Evolutionary conservation across 2,888 invertebrate genomes (phyloP).

Genomic region (Acanthosoma haemorrhoidale): DNA sequence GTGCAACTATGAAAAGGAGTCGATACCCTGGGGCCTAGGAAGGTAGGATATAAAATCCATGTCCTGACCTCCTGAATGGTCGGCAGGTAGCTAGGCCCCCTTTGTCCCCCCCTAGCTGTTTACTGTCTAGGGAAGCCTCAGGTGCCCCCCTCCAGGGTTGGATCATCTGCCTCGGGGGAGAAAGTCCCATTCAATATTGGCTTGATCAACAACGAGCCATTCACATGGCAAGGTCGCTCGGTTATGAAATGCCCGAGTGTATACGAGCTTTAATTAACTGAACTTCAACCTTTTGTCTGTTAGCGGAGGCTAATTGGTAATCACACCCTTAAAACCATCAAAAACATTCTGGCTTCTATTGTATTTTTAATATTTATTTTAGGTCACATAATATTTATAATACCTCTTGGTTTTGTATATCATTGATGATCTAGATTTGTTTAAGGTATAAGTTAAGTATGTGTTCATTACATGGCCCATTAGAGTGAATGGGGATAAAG

Average conservation of each 20-base stretch:
- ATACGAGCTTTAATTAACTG: background rate
- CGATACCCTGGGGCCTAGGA: slow-evolving; percentile 8
- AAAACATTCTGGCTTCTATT: background rate
- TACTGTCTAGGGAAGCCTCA: slow-evolving; percentile 13
- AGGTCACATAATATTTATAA: no score
- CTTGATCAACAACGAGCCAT: background rate
- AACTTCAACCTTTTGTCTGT: background rate
- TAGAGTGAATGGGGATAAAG: no score
- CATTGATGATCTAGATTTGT: no score
- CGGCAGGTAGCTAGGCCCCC: background rate
- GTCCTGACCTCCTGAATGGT: slow-evolving; percentile 11
- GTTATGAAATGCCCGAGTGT: background rate
- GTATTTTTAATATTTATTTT: no score
- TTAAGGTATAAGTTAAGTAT: no score
- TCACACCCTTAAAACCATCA: background rate
- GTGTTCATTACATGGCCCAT: no score
- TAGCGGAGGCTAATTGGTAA: background rate
- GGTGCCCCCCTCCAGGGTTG: slow-evolving; percentile 6
- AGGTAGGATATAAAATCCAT: slow-evolving; percentile 24
- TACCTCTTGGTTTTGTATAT: no score
- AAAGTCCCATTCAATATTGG: slow-evolving; percentile 8
- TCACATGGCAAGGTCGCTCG: background rate
- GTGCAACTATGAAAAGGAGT: slow-evolving; percentile 20
- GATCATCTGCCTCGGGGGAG: slow-evolving; percentile 17
- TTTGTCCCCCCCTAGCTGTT: slow-evolving; percentile 11